Evolutionary conservation across 2,113 vertebrate genomes (phyloP).

Genomic region (Mohoua ochrocephala): DNA sequence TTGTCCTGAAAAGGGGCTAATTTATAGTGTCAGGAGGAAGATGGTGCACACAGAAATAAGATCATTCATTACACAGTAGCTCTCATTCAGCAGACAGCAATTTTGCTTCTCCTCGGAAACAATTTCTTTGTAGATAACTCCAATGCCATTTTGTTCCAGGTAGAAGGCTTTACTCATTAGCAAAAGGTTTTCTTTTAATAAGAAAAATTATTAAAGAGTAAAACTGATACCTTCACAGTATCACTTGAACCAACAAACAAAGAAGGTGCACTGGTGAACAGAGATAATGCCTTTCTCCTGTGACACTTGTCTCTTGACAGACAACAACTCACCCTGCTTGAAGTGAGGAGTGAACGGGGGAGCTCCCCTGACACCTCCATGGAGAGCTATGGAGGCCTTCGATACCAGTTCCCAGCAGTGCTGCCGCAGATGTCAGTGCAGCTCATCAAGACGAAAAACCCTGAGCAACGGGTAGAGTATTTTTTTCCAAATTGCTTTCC

Average conservation of each 20-base stretch:
- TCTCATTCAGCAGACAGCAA: background rate
- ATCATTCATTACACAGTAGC: background rate
- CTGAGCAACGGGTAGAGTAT: conserved; percentile 68
- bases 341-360: conserved; percentile 51
- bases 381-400: conserved; percentile 67
- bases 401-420: conserved; percentile 56
- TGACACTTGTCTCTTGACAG: conserved; percentile 42
- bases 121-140: background rate
- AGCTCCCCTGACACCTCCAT: background rate
- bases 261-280: background rate
- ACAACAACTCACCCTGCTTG: conserved; percentile 70
- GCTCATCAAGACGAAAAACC: conserved; percentile 67
- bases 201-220: background rate
- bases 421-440: conserved; percentile 66
- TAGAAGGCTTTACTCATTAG: background rate
- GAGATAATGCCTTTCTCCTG: background rate
- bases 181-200: background rate
- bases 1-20: background rate
- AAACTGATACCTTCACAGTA: background rate
- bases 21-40: background rate
- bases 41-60: background rate
- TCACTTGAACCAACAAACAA: background rate
- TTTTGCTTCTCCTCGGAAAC: background rate
- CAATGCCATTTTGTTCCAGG: background rate
- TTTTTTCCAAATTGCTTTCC: background rate